These are phyloP conservation scores for Ceramica pisi DNA, from an alignment of 2,888 invertebrate species.

Conservation along the genomic window DNA sequence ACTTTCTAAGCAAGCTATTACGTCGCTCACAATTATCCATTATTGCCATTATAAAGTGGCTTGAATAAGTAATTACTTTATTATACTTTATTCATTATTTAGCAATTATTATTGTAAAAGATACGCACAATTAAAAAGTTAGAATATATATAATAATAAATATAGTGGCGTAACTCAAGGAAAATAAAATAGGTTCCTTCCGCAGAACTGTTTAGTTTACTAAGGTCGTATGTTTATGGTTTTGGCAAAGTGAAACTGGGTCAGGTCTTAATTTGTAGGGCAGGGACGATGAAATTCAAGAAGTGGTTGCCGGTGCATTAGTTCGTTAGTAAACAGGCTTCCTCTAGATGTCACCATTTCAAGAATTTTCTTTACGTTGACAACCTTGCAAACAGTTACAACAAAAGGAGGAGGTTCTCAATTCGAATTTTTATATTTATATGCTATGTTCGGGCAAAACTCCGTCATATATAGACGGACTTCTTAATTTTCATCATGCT, in stretches of 20 bases:
- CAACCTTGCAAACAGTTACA: not conserved
- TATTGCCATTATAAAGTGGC: not conserved
- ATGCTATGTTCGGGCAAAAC: too few species aligned
- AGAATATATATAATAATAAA: conserved; percentile 15
- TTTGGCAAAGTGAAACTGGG: conserved; percentile 16
- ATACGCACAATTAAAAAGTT: not conserved
- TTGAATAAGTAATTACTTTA: conserved; percentile 11
- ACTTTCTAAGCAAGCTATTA: not conserved
- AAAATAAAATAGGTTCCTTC: conserved; percentile 15
- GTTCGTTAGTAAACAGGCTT: not conserved
- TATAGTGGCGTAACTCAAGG: conserved; percentile 9
- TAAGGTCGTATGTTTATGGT: conserved; percentile 1
- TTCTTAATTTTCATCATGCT: not conserved
- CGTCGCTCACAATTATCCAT: not conserved
- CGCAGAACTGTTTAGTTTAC: conserved; percentile 7
- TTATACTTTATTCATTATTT: conserved; percentile 1
- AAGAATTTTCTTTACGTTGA: not conserved
- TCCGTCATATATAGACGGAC: too few species aligned
- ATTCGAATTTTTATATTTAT: too few species aligned
- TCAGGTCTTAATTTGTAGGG: not conserved
- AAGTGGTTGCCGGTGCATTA: too few species aligned
- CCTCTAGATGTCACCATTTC: not conserved
- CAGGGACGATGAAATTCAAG: not conserved
- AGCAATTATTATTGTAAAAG: not conserved
- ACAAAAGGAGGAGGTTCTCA: too few species aligned